A percentile compares a stretch with the other conserved stretches of the same genome.
phyloP scores from a whole-genome alignment of 2,113 vertebrate species.

The Percopsis transmontana region DNA sequence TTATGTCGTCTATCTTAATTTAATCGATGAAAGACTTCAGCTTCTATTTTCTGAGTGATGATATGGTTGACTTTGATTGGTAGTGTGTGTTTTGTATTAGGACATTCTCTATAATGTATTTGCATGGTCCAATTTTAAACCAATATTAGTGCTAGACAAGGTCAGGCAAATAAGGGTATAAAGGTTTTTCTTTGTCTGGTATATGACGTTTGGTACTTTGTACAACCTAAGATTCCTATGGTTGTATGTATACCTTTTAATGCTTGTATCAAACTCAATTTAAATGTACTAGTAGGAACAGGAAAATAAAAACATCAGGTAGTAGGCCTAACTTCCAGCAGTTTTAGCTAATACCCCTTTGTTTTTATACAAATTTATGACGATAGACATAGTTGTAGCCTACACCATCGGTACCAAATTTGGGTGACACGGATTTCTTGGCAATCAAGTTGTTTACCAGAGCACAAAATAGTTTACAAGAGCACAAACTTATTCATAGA shows the following conservation, averaged over 20 bases:
- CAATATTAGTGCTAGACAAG: not conserved
- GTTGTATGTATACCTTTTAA: slow-evolving; percentile 4
- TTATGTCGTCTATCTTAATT: slow-evolving; percentile 1
- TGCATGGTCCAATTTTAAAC: not conserved
- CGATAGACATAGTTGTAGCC: too few relatives aligned
- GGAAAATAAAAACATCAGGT: too few relatives aligned
- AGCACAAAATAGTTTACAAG: too few relatives aligned
- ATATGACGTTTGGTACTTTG: not conserved
- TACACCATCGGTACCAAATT: too few relatives aligned
- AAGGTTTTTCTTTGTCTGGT: not conserved
- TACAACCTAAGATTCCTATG: not conserved
- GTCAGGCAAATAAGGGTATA: not conserved
- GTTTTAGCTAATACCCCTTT: too few relatives aligned
- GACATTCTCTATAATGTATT: not conserved
- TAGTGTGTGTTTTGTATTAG: not conserved
- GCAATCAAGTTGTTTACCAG: too few relatives aligned
- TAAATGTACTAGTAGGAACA: not conserved
- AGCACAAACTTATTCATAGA: too few relatives aligned
- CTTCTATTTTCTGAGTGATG: not conserved
- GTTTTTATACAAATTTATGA: too few relatives aligned
- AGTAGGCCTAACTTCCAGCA: too few relatives aligned
- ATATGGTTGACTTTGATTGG: too few relatives aligned
- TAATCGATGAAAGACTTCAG: not conserved
- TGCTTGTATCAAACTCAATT: not conserved
- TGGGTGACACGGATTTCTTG: too few relatives aligned